Evolutionary conservation across 2,113 vertebrate genomes (phyloP), one percentile per base, ranked within the genome.

Genomic region (Paraplagusia blochii): DNA sequence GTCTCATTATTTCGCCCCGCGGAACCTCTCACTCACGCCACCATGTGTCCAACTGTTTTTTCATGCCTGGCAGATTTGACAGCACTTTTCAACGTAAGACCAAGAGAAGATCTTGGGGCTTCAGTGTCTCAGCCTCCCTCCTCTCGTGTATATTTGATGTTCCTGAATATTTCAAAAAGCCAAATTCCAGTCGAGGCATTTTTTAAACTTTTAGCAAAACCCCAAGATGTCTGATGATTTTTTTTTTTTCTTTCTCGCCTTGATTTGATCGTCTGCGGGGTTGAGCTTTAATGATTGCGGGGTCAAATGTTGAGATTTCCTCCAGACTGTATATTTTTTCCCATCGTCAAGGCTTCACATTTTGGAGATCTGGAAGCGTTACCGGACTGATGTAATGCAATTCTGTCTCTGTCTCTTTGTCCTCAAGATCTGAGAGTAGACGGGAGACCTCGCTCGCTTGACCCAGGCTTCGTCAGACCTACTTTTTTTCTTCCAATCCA

Each of bases 81-180:
- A 62, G 42, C 59, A 55, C 1, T 22, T 16, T 40, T 57, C 53
- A 63, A 22, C 43, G n/a, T 35, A 57, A 45, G 6, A 70, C 35
- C 38, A 63, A 16, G 53, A n/a, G 38, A 49, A 14, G 8, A 29
- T 60, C 36, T 56, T 63, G 55, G 16, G 55, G 44, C 39, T 58
- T 12, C 4, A 6, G 18, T 47, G 34, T 56, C 45, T 65, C 34
- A 43, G 34, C 10, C 13, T 33, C 9, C 33, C 17, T n/a, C 51
- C 13, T 4, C 34, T 34, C 34, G 10, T 19, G 34, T 1, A 14
- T 11, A 1, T 42, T 35, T 56, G 38, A 44, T 43, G 17, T 35
- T 63, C 47, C 44, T 9, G 0, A 29, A 48, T 43, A 8, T 33
- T 61, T 39, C 2, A 15, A 39, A 50, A 40, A 19, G 39, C 36